Evolutionary conservation across 2,113 vertebrate genomes (phyloP).

Genomic region (Macaca mulatta): DNA sequence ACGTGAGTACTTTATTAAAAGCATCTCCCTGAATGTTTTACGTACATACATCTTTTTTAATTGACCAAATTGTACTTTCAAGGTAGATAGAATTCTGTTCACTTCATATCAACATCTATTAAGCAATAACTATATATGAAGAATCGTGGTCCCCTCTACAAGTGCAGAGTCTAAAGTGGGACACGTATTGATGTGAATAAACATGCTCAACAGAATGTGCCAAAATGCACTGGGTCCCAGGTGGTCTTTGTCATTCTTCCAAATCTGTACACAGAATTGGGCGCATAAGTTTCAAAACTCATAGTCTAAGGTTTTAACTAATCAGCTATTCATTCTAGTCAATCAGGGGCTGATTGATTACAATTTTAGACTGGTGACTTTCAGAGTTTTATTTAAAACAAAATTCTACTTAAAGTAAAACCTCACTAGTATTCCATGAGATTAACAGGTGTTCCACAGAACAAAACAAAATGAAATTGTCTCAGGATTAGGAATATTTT

Average conservation of each 20-base stretch:
- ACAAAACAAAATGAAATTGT: not conserved
- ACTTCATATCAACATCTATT: not conserved
- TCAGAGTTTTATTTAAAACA: not conserved
- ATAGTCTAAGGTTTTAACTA: not conserved
- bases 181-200: not conserved
- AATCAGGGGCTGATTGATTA: not conserved
- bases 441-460: not conserved
- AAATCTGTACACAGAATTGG: not conserved
- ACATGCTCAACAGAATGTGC: not conserved
- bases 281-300: not conserved
- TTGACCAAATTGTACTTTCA: not conserved
- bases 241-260: not conserved
- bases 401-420: not conserved
- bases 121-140: not conserved
- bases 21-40: not conserved
- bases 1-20: not conserved
- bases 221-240: not conserved
- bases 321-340: not conserved
- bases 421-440: not conserved
- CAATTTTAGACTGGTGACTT: not conserved
- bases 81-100: not conserved
- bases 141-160: not conserved
- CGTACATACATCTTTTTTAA: not conserved
- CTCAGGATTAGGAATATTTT: not conserved
- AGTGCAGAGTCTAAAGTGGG: not conserved